These are phyloP conservation scores for Gadopsis bispinosus DNA, from an alignment of 2,797 vertebrate species.

Conservation along the genomic window DNA sequence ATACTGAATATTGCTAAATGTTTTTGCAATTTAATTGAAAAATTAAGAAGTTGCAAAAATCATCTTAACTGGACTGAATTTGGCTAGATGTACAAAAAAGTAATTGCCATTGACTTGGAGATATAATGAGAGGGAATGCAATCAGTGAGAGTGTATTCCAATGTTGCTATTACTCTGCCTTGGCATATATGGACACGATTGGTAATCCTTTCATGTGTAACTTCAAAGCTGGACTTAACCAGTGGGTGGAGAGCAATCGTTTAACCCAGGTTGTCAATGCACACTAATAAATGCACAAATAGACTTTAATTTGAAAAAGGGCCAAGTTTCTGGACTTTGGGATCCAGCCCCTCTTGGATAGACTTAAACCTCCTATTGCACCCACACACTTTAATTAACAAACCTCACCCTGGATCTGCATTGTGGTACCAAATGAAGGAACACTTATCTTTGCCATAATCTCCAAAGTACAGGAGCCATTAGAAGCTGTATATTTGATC, in stretches of 20 bases:
- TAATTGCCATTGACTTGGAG: conserved; percentile 33
- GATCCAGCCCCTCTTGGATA: conserved; percentile 40
- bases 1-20: background rate
- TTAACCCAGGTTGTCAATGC: conserved; percentile 60
- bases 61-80: conserved; percentile 17
- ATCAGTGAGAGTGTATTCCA: conserved; percentile 48
- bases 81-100: conserved; percentile 10
- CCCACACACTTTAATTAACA: conserved; percentile 22
- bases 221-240: conserved; percentile 68
- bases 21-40: too few relatives aligned
- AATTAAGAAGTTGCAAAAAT: background rate
- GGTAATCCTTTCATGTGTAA: conserved; percentile 55
- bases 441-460: conserved; percentile 17
- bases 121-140: conserved; percentile 43
- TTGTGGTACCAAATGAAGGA: conserved; percentile 26
- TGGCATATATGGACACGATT: conserved; percentile 17
- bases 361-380: conserved; percentile 2
- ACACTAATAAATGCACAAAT: conserved; percentile 68
- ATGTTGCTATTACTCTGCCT: conserved; percentile 11
- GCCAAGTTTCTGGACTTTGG: conserved; percentile 64
- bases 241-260: conserved; percentile 59
- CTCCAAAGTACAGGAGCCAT: conserved; percentile 19
- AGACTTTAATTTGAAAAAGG: conserved; percentile 71
- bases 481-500: conserved; percentile 38
- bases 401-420: conserved; percentile 20